Conservation (phyloP, 2,797 vertebrate species). For the Pempheris klunzingeri region DNA sequence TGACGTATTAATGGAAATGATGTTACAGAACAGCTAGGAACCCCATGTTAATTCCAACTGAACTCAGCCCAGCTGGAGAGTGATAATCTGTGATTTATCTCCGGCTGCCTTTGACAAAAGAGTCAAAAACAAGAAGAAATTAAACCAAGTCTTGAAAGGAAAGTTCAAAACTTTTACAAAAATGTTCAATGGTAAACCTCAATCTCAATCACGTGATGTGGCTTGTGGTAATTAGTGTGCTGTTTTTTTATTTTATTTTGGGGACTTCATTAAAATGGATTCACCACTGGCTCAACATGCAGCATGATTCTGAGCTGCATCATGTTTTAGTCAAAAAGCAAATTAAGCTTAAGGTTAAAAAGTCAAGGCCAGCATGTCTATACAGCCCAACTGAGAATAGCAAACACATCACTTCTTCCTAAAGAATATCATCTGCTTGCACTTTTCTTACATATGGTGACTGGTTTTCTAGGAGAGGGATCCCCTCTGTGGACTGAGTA, state of each 20-base stretch:
- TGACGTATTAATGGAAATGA: conserved; percentile 64
- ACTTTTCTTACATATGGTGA: conserved; percentile 36
- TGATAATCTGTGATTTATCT: conserved; percentile 57
- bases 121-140: conserved; percentile 33
- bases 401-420: conserved; percentile 30
- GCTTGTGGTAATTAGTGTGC: conserved; percentile 12
- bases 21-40: conserved; percentile 51
- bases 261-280: conserved; percentile 17
- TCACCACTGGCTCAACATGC: background rate
- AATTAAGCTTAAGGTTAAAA: conserved; percentile 17
- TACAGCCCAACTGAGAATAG: conserved; percentile 19
- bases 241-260: background rate
- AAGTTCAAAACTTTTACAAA: conserved; percentile 8
- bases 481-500: conserved; percentile 9
- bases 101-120: conserved; percentile 38
- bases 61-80: conserved; percentile 64
- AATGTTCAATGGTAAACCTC: conserved; percentile 19
- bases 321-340: conserved; percentile 35
- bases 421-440: conserved; percentile 42
- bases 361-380: conserved; percentile 15
- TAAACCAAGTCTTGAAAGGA: background rate
- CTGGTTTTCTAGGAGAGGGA: conserved; percentile 36
- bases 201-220: background rate
- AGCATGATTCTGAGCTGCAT: conserved; percentile 1
- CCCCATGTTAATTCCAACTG: conserved; percentile 58